phyloP scores from a whole-genome alignment of 2,797 vertebrate genomes.

The Megalops cyprinoides region DNA sequence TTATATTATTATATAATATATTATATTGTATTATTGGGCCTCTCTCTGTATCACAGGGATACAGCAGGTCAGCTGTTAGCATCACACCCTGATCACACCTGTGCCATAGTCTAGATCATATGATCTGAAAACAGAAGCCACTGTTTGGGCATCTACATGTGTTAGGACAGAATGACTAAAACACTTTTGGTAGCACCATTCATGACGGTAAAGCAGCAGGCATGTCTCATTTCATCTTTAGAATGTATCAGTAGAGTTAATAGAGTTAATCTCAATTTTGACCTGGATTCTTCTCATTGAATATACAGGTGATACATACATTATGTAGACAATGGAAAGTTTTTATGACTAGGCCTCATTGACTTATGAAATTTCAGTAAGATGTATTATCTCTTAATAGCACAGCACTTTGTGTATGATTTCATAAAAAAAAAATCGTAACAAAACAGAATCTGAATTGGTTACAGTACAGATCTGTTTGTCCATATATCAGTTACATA shows the following conservation, averaged over 20 bases:
- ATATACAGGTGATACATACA: background rate
- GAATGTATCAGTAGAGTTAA: background rate
- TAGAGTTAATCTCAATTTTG: constrained; percentile 35
- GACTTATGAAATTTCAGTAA: constrained; percentile 41
- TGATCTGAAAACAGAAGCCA: background rate
- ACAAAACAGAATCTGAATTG: constrained; percentile 36
- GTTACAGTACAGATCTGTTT: background rate
- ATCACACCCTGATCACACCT: constrained; percentile 21
- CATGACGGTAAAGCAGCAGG: background rate
- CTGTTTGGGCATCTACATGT: background rate
- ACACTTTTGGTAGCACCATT: background rate
- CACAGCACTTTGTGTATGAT: constrained; percentile 46
- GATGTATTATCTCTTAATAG: constrained; percentile 22
- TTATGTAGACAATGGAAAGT: constrained; percentile 35
- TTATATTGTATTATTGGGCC: no score
- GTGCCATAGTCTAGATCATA: constrained; percentile 64
- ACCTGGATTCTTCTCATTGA: constrained; percentile 30
- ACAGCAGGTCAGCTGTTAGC: background rate
- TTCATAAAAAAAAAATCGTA: constrained; percentile 41
- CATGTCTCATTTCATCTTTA: background rate
- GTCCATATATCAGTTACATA: constrained; percentile 31
- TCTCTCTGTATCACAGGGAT: no score
- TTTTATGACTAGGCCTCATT: constrained; percentile 38
- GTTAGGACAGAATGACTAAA: background rate
- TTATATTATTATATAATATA: constrained; percentile 5